A percentile compares a stretch with the other conserved stretches of the same genome.
phyloP scores from a whole-genome alignment of 2,888 invertebrate genomes.

The Augiades crinisus region DNA sequence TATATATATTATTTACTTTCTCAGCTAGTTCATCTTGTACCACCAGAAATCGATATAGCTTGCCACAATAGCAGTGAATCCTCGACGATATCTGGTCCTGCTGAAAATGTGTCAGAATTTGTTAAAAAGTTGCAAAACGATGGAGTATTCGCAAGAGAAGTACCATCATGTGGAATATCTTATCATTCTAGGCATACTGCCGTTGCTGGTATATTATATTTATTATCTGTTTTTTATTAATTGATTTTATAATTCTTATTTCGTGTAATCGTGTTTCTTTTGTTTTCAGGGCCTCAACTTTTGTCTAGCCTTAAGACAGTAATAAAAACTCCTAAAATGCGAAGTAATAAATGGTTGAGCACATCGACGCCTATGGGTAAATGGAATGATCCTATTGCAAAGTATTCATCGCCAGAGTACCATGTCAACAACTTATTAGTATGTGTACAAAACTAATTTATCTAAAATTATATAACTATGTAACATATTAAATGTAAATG shows the following conservation, averaged over 20 bases:
- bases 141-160: conserved; percentile 27
- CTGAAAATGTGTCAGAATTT: conserved; percentile 17
- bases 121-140: conserved; percentile 4
- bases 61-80: conserved; percentile 27
- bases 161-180: conserved; percentile 22
- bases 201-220: conserved; percentile 19
- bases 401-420: conserved; percentile 89
- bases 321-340: conserved; percentile 79
- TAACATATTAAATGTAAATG: too few species aligned
- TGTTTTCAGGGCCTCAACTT: conserved; percentile 64
- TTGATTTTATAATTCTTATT: too few species aligned
- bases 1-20: too few species aligned
- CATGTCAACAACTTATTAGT: conserved; percentile 90
- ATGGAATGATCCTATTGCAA: conserved; percentile 73
- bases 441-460: conserved; percentile 37
- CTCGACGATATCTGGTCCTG: conserved; percentile 28
- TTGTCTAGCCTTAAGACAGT: conserved; percentile 77
- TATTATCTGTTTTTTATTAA: too few species aligned
- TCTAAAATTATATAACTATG: not conserved
- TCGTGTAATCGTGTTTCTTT: not conserved
- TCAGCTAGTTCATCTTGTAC: conserved; percentile 16
- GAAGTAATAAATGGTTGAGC: conserved; percentile 89
- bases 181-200: conserved; percentile 25
- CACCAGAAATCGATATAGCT: conserved; percentile 26
- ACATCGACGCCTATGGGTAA: conserved; percentile 84